These are phyloP conservation scores for Rhagoletis zephyria DNA, from an alignment of 1,140 invertebrate species.

Conservation along the genomic window DNA sequence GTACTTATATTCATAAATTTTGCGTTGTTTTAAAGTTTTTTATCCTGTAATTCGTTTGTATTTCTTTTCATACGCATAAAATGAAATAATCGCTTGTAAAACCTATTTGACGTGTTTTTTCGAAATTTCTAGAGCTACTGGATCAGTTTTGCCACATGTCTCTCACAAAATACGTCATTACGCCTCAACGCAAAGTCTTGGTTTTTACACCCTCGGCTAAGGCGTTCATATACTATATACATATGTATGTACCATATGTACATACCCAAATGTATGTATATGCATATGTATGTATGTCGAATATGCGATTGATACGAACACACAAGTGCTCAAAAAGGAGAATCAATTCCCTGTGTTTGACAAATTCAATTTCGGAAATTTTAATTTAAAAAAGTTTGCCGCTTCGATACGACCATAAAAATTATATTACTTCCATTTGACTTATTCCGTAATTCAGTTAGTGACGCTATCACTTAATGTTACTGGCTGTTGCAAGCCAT, in stretches of 20 bases:
- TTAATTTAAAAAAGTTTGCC: constrained; percentile 17
- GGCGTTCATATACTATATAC: neutral
- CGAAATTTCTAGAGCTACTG: no score
- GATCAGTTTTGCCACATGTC: no score
- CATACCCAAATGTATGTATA: neutral
- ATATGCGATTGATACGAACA: neutral
- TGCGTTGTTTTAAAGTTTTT: no score
- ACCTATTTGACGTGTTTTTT: no score
- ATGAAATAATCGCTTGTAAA: no score
- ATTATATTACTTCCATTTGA: constrained; percentile 23
- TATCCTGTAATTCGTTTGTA: no score
- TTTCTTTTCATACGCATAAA: no score
- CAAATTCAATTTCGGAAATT: constrained; percentile 4
- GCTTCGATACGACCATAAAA: constrained; percentile 20
- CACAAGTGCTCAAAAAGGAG: neutral
- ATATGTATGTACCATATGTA: neutral
- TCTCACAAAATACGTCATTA: neutral
- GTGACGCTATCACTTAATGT: constrained; percentile 15
- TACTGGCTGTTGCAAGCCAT: neutral
- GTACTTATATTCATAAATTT: no score
- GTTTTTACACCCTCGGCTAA: constrained; percentile 3
- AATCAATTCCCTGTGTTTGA: neutral
- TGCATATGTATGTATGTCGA: neutral
- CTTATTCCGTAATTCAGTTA: constrained; percentile 30
- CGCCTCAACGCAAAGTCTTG: neutral